These are phyloP conservation scores for Bettongia penicillata DNA, from an alignment of 2,113 vertebrate genomes.

Conservation along the genomic window DNA sequence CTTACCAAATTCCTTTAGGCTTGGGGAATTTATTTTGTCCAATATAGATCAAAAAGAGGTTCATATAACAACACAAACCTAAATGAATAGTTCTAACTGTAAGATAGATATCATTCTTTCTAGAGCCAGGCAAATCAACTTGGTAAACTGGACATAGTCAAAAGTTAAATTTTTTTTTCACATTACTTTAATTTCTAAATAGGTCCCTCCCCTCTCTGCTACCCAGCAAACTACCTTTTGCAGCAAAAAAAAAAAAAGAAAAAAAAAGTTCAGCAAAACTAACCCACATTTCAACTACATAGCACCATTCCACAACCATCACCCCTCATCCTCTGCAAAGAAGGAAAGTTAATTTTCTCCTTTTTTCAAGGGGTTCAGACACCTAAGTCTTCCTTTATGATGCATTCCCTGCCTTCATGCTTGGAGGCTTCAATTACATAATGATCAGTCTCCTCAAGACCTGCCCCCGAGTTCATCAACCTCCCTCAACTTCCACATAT, in stretches of 20 bases:
- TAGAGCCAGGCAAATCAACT: conserved; percentile 12
- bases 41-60: neutral
- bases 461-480: neutral
- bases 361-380: neutral
- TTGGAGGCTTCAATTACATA: neutral
- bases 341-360: neutral
- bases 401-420: no score
- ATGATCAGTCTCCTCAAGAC: neutral
- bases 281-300: neutral
- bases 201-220: neutral
- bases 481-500: neutral
- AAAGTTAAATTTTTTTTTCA: neutral
- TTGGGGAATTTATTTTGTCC: conserved; percentile 39
- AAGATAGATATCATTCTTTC: neutral
- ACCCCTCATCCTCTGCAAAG: neutral
- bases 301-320: neutral
- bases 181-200: neutral
- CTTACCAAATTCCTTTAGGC: conserved; percentile 15
- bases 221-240: neutral
- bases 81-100: neutral
- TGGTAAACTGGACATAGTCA: neutral
- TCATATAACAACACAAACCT: conserved; percentile 35
- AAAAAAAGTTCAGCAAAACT: neutral
- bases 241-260: neutral
- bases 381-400: no score